Percentiles rank a stretch among this genome's conserved stretches.
These are phyloP conservation scores for Ephialtes manifestator DNA, from an alignment of 2,888 invertebrate genomes.

Conservation along the genomic window DNA sequence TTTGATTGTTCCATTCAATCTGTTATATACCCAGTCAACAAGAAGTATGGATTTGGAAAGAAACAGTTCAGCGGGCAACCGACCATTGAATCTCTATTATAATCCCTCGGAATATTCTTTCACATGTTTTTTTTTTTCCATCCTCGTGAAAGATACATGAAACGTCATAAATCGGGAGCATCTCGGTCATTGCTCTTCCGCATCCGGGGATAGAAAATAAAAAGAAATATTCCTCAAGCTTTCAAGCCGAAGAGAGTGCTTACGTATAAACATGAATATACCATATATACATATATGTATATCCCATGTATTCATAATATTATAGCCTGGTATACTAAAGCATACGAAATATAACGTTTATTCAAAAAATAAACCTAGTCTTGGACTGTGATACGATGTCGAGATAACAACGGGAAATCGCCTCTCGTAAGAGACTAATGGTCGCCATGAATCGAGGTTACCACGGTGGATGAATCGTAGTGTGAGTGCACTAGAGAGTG, in stretches of 20 bases:
- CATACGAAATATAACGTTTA: conserved; percentile 58
- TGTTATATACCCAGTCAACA: background rate
- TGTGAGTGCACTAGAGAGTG: conserved; percentile 1
- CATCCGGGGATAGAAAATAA: conserved; percentile 11
- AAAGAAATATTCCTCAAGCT: conserved; percentile 16
- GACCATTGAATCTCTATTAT: conserved; percentile 13
- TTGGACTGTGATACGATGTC: conserved; percentile 65
- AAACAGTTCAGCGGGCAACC: background rate
- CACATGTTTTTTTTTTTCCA: conserved; percentile 14
- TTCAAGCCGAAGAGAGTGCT: background rate
- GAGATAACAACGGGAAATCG: conserved; percentile 71
- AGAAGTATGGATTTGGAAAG: conserved; percentile 2
- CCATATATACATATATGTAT: background rate
- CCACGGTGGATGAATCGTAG: conserved; percentile 53
- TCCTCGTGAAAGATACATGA: conserved; percentile 46
- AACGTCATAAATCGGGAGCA: conserved; percentile 17
- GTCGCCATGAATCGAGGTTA: conserved; percentile 71
- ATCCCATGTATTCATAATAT: conserved; percentile 26
- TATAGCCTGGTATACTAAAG: background rate
- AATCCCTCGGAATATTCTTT: conserved; percentile 28
- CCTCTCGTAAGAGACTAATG: conserved; percentile 72
- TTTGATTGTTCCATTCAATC: background rate
- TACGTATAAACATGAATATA: conserved; percentile 10
- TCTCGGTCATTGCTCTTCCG: conserved; percentile 33
- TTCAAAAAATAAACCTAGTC: conserved; percentile 57